Evolutionary conservation across 2,888 invertebrate species (phyloP), one percentile per base, ranked within the genome.

Genomic region (Sesia bembeciformis): DNA sequence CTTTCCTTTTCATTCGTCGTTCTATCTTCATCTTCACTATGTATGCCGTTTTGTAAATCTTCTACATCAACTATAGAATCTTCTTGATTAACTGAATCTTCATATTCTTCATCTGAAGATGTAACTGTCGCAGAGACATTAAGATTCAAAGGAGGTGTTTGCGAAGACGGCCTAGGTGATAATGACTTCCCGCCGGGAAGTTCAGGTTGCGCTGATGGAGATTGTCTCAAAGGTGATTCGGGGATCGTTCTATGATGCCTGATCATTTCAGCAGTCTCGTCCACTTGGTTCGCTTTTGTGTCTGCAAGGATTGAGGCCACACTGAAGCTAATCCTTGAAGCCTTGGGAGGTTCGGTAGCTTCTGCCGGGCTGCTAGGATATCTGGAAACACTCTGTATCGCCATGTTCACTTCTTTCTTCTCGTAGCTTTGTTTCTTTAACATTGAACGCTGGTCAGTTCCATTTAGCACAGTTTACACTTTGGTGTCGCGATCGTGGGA

Each of bases 241-340:
- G 90, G 87, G 51, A 89, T 91, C 60, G 85, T 88, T 54, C 90
- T 78, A 58, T 90, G 89, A 53, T 91, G 91, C 51, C 90, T 81
- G 52, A 90, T 77, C 62, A 90, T 89, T 64, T 90, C 84, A 40
- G 88, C 80, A 39, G 86, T 83, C 57, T 83, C 83, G 58, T 89
- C 78, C 39, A 67, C 81, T 56, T 91, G 90, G 56, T 85, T 90
- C 3, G 92, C 92, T 76, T 95, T 93, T 40, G 97, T 94, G 70
- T 97, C 97, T 8, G 96, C 94, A 63, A 97, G 85, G 62, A 97
- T 91, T 0, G 97, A 95, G 4, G 97, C 96, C 64, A 97, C 97
- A 83, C 96, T 95, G 90, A 97, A 97, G 84, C 93, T 94, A 72
- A 94, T 93, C 67, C 93, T 90, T 60, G 93, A 92, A 59, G 92